Evolutionary conservation across 2,888 invertebrate species (phyloP), one percentile per base, ranked within the genome.

Genomic region (Tetropium fuscum): DNA sequence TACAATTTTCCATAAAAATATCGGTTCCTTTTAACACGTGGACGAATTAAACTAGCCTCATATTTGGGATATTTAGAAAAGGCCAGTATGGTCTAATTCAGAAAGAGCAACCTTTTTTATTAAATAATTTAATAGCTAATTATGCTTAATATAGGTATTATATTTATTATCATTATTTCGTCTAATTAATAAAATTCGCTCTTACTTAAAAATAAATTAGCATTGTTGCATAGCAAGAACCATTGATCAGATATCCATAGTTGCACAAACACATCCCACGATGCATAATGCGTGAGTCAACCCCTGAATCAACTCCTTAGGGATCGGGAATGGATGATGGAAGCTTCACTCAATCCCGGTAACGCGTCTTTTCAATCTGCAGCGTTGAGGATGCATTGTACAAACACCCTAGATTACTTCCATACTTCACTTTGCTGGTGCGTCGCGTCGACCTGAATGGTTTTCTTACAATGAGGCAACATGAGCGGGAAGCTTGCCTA

Each of bases 311-410:
- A 75, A 77, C 71, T 78, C 79, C 79, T 75, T 54, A 25, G 78
- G 79, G 80, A 79, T 69, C 62, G 6, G 72, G 77, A 74, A 74
- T 74, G 77, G 78, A 80, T 80, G 80, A 80, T 79, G 79, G 79
- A 79, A 76, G 75, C 76, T 74, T 72, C 74, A 79, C 78, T 80
- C 80, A 79, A 80, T 80, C 78, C 78, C 71, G 76, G 79, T 80
- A 78, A 79, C 79, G 79, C 78, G 78, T 75, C 79, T 80, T 80
- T 80, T 80, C 80, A 80, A 80, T 80, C 79, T 79, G 74, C 78
- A 71, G 68, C 74, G 76, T 75, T 75, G 74, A 71, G 72, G 72
- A 68, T 68, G 74, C 74, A 70, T 56, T 44, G 49, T n/a, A n/a
- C n/a, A n/a, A 47, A 58, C 60, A 70, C 77, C 76, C 75, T 72